A percentile compares a stretch with the other conserved stretches of the same genome.
Conservation (phyloP, 2,888 invertebrate species). For the Dicyrtomina minuta region DNA sequence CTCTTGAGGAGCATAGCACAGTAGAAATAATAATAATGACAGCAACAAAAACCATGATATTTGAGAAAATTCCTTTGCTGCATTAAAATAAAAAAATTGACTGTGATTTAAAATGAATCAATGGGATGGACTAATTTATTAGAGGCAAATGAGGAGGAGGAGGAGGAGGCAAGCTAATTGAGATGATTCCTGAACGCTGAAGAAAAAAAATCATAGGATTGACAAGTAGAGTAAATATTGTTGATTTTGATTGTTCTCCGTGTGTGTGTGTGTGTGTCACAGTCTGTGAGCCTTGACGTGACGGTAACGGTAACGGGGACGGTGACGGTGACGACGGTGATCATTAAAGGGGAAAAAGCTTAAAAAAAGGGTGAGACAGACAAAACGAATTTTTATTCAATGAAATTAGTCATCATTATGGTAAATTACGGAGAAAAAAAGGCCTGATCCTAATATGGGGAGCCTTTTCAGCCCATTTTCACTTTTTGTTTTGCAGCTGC, state of each 20-base stretch:
- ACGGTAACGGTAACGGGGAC: not conserved
- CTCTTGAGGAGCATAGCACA: too few relatives aligned
- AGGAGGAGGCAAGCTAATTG: too few relatives aligned
- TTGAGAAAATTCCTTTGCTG: too few relatives aligned
- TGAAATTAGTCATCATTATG: conserved; percentile 50
- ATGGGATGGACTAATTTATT: too few relatives aligned
- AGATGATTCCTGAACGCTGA: too few relatives aligned
- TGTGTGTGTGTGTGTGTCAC: not conserved
- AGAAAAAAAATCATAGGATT: too few relatives aligned
- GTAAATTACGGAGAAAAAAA: conserved; percentile 34
- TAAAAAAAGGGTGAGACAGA: not conserved
- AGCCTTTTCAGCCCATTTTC: conserved; percentile 43
- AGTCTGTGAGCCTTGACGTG: not conserved
- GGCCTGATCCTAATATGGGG: conserved; percentile 13
- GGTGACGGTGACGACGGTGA: not conserved
- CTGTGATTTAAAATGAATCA: too few relatives aligned
- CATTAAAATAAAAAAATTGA: too few relatives aligned
- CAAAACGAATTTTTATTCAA: conserved; percentile 35
- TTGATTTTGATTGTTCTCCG: not conserved
- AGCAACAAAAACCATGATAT: too few relatives aligned
- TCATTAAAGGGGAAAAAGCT: not conserved
- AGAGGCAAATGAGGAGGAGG: too few relatives aligned
- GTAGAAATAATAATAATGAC: too few relatives aligned
- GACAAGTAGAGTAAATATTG: too few relatives aligned
- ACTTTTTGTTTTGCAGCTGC: conserved; percentile 53